Base-by-base conservation (phyloP, 1,140 invertebrate species). In the Prorops nasuta region DNA sequence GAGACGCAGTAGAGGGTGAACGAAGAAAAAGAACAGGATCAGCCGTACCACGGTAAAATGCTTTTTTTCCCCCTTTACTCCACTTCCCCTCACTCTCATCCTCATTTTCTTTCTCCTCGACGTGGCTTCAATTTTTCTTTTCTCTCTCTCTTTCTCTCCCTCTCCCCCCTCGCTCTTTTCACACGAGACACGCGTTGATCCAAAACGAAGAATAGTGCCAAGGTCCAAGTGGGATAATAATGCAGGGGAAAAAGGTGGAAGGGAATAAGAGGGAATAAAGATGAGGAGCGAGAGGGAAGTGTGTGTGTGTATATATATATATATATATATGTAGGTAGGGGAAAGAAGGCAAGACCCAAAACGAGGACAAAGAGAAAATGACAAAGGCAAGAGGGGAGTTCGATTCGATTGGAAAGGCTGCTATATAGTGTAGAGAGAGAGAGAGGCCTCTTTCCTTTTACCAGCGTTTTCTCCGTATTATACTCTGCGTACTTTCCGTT, bases 391-490 rank as follows among this genome's bases (percentile, higher is more conserved):
- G 63, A 56, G 59, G 49, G 56, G 49, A 51, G 50, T 63, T 62
- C 59, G 65, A 69, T 69, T 60, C 58, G 67, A 73, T 73, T 74
- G 67, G 67, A 74, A 74, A 73, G 66, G 66, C 64, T 63, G 57
- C 56, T 60, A n/a, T n/a, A n/a, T n/a, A n/a, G n/a, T n/a, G n/a
- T n/a, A n/a, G n/a, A n/a, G n/a, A n/a, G n/a, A n/a, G n/a, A 55
- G 54, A 59, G 52, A 63, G 61, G 61, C 63, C 62, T 68, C 64
- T 68, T 71, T 72, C 63, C 66, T 69, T 72, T 72, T 71, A 62
- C 63, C 62, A 63, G 43, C 62, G 61, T 70, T 70, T 72, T 69
- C 70, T 70, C 58, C 63, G 67, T 63, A 64, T 66, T 69, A 63
- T 64, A 54, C 61, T 58, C 54, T n/a, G n/a, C 51, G 36, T 60